phyloP scores from a whole-genome alignment of 35 echinoderm and acorn worm genomes.

The Eucidaris tribuloides region DNA sequence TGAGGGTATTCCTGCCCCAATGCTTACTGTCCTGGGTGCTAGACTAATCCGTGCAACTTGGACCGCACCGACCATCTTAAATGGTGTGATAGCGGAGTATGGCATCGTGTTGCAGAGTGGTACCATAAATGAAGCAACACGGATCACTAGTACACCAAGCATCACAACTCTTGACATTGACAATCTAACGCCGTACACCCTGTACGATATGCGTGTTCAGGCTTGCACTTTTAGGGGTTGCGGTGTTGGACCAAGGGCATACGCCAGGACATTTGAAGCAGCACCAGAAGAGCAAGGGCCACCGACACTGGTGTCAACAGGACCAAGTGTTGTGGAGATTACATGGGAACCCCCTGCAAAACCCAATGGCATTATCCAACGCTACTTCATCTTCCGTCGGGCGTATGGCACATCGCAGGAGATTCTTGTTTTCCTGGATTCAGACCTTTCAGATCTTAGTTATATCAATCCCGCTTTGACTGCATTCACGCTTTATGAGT shows the following conservation, averaged over 20 bases:
- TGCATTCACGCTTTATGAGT: conserved; percentile 86
- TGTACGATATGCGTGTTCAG: conserved; percentile 85
- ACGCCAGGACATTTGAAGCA: conserved; percentile 76
- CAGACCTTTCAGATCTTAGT: neutral
- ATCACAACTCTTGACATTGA: neutral
- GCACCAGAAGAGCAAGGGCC: conserved; percentile 69
- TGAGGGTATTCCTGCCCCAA: conserved; percentile 77
- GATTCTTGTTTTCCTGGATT: conserved; percentile 53
- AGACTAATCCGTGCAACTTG: conserved; percentile 68
- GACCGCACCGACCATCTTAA: conserved; percentile 67
- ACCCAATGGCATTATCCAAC: conserved; percentile 87
- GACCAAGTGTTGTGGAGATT: conserved; percentile 72
- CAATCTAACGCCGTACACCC: conserved; percentile 65
- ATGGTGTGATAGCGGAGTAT: conserved; percentile 81
- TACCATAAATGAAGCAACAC: conserved; percentile 46
- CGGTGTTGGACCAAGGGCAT: conserved; percentile 85
- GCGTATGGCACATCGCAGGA: conserved; percentile 69
- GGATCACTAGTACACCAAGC: neutral
- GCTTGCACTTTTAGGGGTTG: conserved; percentile 82
- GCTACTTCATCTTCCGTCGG: conserved; percentile 65
- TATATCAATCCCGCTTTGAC: conserved; percentile 71
- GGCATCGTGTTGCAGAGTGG: conserved; percentile 78
- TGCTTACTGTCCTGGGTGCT: conserved; percentile 56
- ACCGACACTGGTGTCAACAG: conserved; percentile 61
- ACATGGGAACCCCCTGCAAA: conserved; percentile 74